A percentile compares a stretch with the other conserved stretches of the same genome.
phyloP scores from a whole-genome alignment of 2,113 vertebrate species.

The Bos indicus region DNA sequence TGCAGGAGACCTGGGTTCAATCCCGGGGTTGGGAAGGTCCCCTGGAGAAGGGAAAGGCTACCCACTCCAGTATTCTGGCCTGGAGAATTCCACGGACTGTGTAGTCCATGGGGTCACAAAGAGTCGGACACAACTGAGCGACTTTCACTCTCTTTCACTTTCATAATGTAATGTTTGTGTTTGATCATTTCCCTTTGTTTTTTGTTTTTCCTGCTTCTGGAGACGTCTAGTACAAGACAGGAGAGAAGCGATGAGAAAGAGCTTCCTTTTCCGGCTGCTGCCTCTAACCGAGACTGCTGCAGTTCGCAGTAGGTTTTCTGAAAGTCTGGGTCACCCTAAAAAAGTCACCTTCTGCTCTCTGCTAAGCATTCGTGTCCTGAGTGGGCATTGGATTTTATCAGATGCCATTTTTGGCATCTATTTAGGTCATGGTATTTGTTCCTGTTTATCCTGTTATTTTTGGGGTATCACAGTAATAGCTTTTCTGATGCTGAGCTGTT shows the following conservation, averaged over 20 bases:
- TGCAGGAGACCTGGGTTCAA: background rate
- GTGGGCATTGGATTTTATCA: background rate
- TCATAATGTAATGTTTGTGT: background rate
- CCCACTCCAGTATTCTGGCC: background rate
- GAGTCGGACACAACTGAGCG: rapidly evolving
- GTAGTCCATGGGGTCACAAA: background rate
- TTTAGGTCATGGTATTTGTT: background rate
- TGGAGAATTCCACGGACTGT: background rate
- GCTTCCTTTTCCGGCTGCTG: rapidly evolving
- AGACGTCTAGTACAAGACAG: background rate
- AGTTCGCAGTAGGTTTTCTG: no score
- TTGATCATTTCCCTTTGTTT: background rate
- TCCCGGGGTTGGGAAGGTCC: background rate
- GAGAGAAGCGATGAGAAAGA: background rate
- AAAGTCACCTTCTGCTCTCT: background rate
- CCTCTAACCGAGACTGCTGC: rapidly evolving
- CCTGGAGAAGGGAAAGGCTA: background rate
- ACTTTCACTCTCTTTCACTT: background rate
- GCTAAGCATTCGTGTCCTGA: background rate
- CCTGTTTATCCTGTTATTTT: background rate
- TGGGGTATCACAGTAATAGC: background rate
- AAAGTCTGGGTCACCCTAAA: background rate
- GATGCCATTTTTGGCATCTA: background rate
- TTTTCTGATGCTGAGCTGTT: background rate
- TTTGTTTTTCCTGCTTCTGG: background rate